These are phyloP conservation scores for Xyrichtys novacula DNA, from an alignment of 2,797 vertebrate species.

Conservation along the genomic window DNA sequence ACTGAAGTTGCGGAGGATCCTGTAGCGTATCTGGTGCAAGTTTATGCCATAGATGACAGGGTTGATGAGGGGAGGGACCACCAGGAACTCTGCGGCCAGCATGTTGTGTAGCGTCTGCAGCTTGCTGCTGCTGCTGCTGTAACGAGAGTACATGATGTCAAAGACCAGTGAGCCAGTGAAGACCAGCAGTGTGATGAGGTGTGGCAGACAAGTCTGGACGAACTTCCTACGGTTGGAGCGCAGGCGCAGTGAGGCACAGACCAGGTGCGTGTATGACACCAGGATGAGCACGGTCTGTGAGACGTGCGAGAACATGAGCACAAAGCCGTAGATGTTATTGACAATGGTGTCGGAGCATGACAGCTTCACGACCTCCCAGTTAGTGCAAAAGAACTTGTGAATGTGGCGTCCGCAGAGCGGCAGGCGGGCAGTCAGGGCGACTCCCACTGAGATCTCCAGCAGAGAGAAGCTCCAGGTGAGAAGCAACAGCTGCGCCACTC, in stretches of 20 bases:
- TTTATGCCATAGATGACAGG: constrained; percentile 80
- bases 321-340: constrained; percentile 68
- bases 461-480: constrained; percentile 67
- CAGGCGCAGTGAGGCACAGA: constrained; percentile 56
- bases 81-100: constrained; percentile 73
- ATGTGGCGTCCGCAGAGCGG: constrained; percentile 63
- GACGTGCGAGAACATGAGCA: constrained; percentile 46
- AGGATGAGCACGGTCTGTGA: constrained; percentile 65
- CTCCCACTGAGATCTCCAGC: constrained; percentile 30
- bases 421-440: constrained; percentile 44
- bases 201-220: constrained; percentile 78
- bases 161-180: constrained; percentile 58
- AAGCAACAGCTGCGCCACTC: constrained; percentile 62
- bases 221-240: constrained; percentile 62
- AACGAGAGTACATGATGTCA: constrained; percentile 70
- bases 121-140: neutral
- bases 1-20: constrained; percentile 40
- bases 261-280: constrained; percentile 71
- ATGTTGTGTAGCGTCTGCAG: constrained; percentile 53
- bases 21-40: constrained; percentile 65
- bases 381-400: constrained; percentile 74
- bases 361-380: constrained; percentile 79
- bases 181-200: constrained; percentile 69
- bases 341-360: constrained; percentile 64
- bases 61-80: constrained; percentile 76